A percentile compares a stretch with the other conserved stretches of the same genome.
Evolutionary conservation across 1,140 invertebrate genomes (phyloP).

Genomic region (Ptiloglossa arizonensis): DNA sequence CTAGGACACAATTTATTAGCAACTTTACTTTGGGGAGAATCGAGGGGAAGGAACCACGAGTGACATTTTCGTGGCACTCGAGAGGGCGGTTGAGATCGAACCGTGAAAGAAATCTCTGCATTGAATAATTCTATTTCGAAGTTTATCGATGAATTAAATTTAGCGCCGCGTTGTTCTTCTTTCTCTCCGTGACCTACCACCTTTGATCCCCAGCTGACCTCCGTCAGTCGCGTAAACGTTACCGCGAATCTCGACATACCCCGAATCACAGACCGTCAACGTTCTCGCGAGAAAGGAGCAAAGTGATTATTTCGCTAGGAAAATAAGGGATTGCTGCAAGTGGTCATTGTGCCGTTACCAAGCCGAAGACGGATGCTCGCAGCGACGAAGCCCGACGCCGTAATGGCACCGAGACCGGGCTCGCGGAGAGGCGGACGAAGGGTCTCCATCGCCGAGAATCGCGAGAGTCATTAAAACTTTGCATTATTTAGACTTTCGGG

Average conservation of each 20-base stretch:
- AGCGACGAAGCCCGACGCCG: background rate
- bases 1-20: too few species aligned
- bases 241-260: background rate
- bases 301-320: background rate
- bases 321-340: background rate
- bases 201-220: too few species aligned
- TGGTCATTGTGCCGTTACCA: background rate
- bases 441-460: constrained; percentile 33
- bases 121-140: too few species aligned
- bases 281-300: background rate
- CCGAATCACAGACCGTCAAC: background rate
- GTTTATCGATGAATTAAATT: too few species aligned
- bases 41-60: too few species aligned
- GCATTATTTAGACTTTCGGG: constrained; percentile 62
- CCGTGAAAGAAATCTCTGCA: too few species aligned
- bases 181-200: too few species aligned
- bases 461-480: constrained; percentile 65
- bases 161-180: too few species aligned
- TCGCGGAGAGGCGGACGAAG: background rate
- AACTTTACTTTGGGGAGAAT: too few species aligned
- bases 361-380: background rate
- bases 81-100: too few species aligned
- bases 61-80: too few species aligned
- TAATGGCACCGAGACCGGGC: constrained; percentile 32
- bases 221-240: too few species aligned